A percentile compares a stretch with the other conserved stretches of the same genome.
Evolutionary conservation across 2,888 invertebrate species (phyloP).

Genomic region (Panopea generosa): DNA sequence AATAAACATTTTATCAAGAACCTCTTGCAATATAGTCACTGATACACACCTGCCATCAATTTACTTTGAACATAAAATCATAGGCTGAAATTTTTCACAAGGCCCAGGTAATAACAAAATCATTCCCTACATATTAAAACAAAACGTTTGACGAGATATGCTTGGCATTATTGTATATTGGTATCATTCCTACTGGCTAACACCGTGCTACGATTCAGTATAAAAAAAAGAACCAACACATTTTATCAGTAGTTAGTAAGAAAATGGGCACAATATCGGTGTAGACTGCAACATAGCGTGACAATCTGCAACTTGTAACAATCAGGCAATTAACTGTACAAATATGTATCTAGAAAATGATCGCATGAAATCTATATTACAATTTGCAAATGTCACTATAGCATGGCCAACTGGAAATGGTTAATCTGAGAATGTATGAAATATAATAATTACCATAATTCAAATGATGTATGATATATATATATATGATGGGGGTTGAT

Average conservation of each 20-base stretch:
- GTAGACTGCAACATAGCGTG: conserved; percentile 1
- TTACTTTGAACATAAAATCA: no score
- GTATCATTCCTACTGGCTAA: no score
- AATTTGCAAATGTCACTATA: conserved; percentile 1
- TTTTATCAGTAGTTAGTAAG: conserved; percentile 1
- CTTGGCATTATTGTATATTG: neutral
- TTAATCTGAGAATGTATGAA: conserved; percentile 39
- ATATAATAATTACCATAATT: conserved; percentile 37
- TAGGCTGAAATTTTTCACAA: no score
- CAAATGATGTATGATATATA: conserved; percentile 42
- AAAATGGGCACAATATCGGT: neutral
- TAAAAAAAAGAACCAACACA: no score
- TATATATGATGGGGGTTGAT: conserved; percentile 35
- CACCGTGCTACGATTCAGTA: no score
- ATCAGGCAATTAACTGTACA: conserved; percentile 11
- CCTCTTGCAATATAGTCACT: no score
- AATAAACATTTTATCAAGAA: no score
- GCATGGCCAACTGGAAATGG: conserved; percentile 35
- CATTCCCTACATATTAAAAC: neutral
- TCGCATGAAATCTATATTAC: conserved; percentile 7
- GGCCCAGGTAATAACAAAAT: no score
- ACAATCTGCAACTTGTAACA: neutral
- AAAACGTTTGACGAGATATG: conserved; percentile 1
- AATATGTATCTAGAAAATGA: conserved; percentile 14
- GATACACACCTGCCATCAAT: no score